Base-by-base conservation (phyloP, 2,113 vertebrate genomes). In the Datnioides undecimradiatus region DNA sequence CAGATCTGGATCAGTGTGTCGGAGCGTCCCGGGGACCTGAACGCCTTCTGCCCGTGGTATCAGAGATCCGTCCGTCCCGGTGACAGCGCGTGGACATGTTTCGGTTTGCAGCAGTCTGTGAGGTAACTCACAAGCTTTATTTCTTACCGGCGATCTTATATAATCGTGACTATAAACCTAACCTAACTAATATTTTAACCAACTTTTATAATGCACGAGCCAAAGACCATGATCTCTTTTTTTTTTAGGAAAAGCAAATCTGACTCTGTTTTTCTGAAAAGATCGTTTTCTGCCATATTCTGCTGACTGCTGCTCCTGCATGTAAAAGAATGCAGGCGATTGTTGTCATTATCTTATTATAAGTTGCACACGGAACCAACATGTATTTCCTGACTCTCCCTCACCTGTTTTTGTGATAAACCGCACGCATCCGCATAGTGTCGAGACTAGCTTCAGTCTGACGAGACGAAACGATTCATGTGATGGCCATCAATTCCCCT, bases 111-210 rank as follows among this genome's bases (percentile, higher is more conserved):
- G 25, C 76, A 70, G 33, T 8, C 51, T 55, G 70, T 40, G 58
- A 90, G 91, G 92, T 93, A 91, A 63, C 27, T 1, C 5, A 27
- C 1, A 14, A 16, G 4, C 57, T 80, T 55, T 65, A 52, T 66
- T 60, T 29, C 25, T 13, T 33, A 58, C 48, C 31, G 7, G 3
- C 38, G 25, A 27, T 36, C 29, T 76, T 82, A 67, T 63, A 67
- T 78, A 70, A 80, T 8, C 51, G 5, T 33, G 57, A 52, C 64
- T 43, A 7, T 21, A 23, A 45, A 45, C 6, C 2, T 14, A 5
- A 23, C 4, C 10, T 14, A 8, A 11, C 3, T 65, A n/a, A n/a
- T n/a, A n/a, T 36, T 34, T 29, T 17, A 31, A 54, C 60, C 9
- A 75, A 70, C 48, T 65, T 80, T 8, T 33, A 29, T 7, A 17